Percentiles rank a stretch among this genome's conserved stretches.
Evolutionary conservation across 1,140 invertebrate species (phyloP).

Genomic region (Saccostrea cuccullata): DNA sequence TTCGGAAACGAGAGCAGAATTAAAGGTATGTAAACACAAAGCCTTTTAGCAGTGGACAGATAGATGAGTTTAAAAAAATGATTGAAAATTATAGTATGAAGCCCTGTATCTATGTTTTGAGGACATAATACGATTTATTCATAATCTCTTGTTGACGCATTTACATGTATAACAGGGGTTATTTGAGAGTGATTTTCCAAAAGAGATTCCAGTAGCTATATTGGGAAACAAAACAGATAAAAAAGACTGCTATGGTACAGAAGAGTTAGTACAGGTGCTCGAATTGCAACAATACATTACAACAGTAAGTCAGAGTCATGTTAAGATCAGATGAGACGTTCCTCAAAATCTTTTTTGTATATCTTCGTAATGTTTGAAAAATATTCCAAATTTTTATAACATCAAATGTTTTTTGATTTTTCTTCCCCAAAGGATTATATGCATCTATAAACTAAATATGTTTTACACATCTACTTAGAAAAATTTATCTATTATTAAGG

Average conservation of each 20-base stretch:
- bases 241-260: slow-evolving; percentile 49
- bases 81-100: not conserved
- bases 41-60: not conserved
- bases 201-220: slow-evolving; percentile 55
- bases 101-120: no score
- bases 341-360: no score
- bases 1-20: slow-evolving; percentile 88
- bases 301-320: not conserved
- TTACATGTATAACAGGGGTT: slow-evolving; percentile 53
- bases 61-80: not conserved
- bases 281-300: slow-evolving; percentile 36
- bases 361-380: no score
- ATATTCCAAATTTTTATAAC: no score
- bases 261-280: slow-evolving; percentile 48
- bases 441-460: no score
- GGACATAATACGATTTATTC: no score
- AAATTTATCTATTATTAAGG: no score
- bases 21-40: slow-evolving; percentile 73
- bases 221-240: slow-evolving; percentile 62
- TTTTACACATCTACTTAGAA: no score
- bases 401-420: no score
- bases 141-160: no score
- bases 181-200: slow-evolving; percentile 47
- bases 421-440: no score
- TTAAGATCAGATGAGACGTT: no score